Evolutionary conservation across 1,140 invertebrate species (phyloP).

Genomic region (Hycleus cichorii): DNA sequence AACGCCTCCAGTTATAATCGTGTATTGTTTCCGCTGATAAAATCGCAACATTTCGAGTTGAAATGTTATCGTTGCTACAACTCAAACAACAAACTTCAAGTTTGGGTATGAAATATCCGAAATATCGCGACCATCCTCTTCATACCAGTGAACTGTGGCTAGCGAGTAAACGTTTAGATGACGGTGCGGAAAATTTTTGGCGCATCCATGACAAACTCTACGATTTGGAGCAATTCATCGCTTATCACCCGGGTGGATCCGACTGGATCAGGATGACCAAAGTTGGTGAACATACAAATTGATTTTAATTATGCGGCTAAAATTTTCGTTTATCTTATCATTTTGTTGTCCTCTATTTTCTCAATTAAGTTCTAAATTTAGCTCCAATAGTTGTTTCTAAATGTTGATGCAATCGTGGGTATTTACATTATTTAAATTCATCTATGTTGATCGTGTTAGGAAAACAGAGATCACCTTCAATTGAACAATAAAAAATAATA

Average conservation of each 20-base stretch:
- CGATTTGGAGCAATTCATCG: constrained; percentile 59
- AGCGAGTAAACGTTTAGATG: constrained; percentile 55
- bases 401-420: no score
- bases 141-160: constrained; percentile 51
- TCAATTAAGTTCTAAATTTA: no score
- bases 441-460: no score
- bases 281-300: constrained; percentile 34
- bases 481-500: no score
- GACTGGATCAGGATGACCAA: constrained; percentile 67
- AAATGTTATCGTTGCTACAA: no score
- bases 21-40: no score
- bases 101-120: constrained; percentile 44
- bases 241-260: constrained; percentile 69
- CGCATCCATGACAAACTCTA: constrained; percentile 68
- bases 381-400: no score
- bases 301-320: not conserved
- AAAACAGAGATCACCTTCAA: no score
- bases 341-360: not conserved
- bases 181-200: constrained; percentile 72
- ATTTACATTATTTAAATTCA: no score
- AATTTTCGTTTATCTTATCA: not conserved
- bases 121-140: constrained; percentile 42
- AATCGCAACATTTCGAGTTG: no score
- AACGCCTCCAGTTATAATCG: no score
- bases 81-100: constrained; percentile 14